Evolutionary conservation across 2,113 vertebrate genomes (phyloP).

Genomic region (Semicossyphus pulcher): DNA sequence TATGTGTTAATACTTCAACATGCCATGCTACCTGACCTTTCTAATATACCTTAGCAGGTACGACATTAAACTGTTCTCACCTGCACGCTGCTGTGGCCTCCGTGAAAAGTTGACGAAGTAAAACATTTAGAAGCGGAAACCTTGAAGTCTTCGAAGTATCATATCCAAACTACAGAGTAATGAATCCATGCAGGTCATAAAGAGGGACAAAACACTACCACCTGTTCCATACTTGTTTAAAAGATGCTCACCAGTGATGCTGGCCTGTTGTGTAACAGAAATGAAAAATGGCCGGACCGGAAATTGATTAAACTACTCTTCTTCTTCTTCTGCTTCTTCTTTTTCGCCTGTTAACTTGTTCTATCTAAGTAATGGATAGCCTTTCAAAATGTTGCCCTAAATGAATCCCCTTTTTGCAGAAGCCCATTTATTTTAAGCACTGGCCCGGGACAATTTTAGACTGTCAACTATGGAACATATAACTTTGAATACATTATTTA

Average conservation of each 20-base stretch:
- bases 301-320: conserved; percentile 13
- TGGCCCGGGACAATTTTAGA: conserved; percentile 9
- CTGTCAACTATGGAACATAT: not conserved
- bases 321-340: no score
- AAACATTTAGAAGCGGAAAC: not conserved
- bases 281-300: conserved; percentile 28
- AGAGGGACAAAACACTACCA: not conserved
- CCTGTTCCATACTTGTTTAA: not conserved
- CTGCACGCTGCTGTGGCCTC: not conserved
- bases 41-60: no score
- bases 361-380: conserved; percentile 9
- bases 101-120: not conserved
- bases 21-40: not conserved
- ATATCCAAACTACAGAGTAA: not conserved
- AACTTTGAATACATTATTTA: not conserved
- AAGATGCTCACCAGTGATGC: not conserved
- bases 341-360: not conserved
- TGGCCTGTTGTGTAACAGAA: not conserved
- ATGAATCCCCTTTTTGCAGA: conserved; percentile 15
- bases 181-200: not conserved
- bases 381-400: conserved; percentile 4
- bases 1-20: no score
- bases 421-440: conserved; percentile 18
- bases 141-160: no score
- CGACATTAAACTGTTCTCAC: not conserved